Evolutionary conservation across 2,113 vertebrate species (phyloP).

Genomic region (Cercocebus atys): DNA sequence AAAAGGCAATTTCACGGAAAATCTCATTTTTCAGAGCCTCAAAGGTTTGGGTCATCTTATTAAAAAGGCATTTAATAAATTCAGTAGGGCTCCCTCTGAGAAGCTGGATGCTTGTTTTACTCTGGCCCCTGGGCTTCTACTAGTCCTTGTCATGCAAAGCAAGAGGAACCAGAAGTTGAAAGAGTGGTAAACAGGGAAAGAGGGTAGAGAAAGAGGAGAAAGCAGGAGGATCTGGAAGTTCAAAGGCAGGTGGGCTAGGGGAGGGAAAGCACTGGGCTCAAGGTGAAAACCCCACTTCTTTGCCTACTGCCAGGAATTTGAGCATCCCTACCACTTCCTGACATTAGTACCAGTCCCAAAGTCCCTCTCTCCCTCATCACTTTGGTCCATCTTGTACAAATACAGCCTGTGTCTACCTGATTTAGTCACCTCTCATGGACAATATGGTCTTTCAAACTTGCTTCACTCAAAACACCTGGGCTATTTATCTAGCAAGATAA

Average conservation of each 20-base stretch:
- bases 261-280: neutral
- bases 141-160: neutral
- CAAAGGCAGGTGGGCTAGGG: neutral
- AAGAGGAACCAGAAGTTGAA: neutral
- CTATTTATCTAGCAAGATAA: conserved; percentile 20
- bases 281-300: neutral
- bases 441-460: conserved; percentile 44
- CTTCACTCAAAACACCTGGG: conserved; percentile 37
- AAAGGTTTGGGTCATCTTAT: neutral
- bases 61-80: neutral
- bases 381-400: neutral
- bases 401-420: conserved; percentile 4
- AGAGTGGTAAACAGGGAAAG: neutral
- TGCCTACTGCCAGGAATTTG: neutral
- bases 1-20: conserved; percentile 28
- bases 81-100: neutral
- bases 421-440: neutral
- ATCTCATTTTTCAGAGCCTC: neutral
- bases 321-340: neutral
- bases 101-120: neutral
- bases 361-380: neutral
- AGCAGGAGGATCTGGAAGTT: neutral
- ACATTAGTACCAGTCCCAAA: neutral
- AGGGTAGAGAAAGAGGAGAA: neutral
- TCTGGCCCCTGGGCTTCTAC: neutral